phyloP scores from a whole-genome alignment of 2,888 invertebrate genomes.

The Drosophila phalerata region DNA sequence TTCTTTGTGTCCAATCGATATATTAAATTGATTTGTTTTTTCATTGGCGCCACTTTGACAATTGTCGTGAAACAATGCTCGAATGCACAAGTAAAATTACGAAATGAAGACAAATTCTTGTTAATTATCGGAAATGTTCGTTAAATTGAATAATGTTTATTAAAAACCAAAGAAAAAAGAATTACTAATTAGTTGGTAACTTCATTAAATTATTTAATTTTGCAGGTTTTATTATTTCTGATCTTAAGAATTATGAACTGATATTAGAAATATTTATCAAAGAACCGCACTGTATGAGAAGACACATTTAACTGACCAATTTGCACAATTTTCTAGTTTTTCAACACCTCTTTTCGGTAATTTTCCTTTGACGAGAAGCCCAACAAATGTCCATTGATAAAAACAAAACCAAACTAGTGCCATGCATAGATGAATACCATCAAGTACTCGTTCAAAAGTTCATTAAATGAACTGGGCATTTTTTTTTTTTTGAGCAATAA shows the following conservation, averaged over 20 bases:
- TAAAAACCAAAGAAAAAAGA: background rate
- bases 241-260: background rate
- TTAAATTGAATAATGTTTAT: no score
- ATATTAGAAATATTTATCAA: background rate
- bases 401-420: conserved; percentile 28
- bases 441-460: conserved; percentile 16
- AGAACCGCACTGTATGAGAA: conserved; percentile 46
- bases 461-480: background rate
- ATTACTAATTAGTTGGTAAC: background rate
- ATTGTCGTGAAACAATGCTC: conserved; percentile 13
- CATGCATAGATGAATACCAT: conserved; percentile 16
- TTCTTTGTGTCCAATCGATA: conserved; percentile 52
- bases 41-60: conserved; percentile 39
- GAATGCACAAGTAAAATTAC: background rate
- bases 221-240: no score
- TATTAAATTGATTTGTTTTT: conserved; percentile 45
- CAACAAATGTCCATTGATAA: conserved; percentile 63
- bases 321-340: conserved; percentile 20
- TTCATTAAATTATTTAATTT: background rate
- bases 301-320: conserved; percentile 47
- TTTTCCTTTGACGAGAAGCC: conserved; percentile 60
- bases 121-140: background rate
- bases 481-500: no score
- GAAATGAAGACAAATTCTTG: background rate
- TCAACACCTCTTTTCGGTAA: conserved; percentile 60